Conservation (phyloP, 2,888 invertebrate genomes). For the Spilarctia lutea region DNA sequence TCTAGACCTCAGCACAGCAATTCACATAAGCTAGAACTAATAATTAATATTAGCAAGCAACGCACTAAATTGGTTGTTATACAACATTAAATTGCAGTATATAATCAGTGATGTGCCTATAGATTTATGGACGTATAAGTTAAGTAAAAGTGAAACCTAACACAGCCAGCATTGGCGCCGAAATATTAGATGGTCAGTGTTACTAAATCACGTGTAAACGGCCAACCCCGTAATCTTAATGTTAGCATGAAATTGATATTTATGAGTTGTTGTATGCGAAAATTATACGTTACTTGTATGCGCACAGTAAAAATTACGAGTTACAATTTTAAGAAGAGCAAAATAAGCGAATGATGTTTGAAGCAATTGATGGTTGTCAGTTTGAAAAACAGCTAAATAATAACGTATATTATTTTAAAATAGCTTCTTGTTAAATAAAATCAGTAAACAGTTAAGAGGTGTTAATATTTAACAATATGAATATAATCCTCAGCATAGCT, state of each 20-base stretch:
- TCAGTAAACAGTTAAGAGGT: background rate
- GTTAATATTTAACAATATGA: background rate
- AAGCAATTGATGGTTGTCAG: slow-evolving; percentile 19
- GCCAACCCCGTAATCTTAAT: slow-evolving; percentile 68
- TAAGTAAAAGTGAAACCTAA: slow-evolving; percentile 23
- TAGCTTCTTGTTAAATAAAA: background rate
- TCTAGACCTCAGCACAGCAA: no score
- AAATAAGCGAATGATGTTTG: slow-evolving; percentile 25
- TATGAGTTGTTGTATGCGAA: slow-evolving; percentile 63
- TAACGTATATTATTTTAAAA: background rate
- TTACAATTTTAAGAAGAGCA: slow-evolving; percentile 38
- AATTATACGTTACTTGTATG: slow-evolving; percentile 64
- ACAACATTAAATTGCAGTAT: background rate
- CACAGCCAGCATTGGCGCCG: slow-evolving; percentile 49
- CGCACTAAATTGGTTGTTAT: background rate
- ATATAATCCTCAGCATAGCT: background rate
- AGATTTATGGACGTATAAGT: background rate
- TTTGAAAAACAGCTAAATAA: slow-evolving; percentile 11
- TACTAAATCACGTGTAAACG: slow-evolving; percentile 62
- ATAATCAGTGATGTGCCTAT: background rate
- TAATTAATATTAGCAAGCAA: no score
- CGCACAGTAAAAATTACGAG: slow-evolving; percentile 45
- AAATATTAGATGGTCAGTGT: slow-evolving; percentile 53
- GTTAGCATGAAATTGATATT: slow-evolving; percentile 72
- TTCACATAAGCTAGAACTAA: no score